These are phyloP conservation scores for Antheraea yamamai DNA, from an alignment of 2,888 invertebrate genomes.

Conservation along the genomic window DNA sequence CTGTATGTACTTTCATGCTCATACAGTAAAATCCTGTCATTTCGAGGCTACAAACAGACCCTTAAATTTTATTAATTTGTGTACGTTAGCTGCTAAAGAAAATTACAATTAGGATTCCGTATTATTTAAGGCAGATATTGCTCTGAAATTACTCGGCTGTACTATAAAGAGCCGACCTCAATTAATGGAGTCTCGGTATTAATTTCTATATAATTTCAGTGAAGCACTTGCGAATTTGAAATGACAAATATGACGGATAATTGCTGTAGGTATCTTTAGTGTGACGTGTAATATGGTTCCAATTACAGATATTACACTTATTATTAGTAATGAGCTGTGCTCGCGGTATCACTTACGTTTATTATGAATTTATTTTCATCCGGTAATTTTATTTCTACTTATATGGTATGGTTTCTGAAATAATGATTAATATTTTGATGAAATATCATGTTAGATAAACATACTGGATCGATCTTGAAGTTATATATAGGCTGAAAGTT, in stretches of 20 bases:
- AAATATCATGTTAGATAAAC: too few species aligned
- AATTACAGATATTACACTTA: neutral
- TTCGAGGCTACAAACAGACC: too few species aligned
- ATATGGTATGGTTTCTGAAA: too few species aligned
- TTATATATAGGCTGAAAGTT: too few species aligned
- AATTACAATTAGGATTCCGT: neutral
- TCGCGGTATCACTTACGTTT: too few species aligned
- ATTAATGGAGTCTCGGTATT: neutral
- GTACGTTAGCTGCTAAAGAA: neutral
- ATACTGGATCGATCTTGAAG: too few species aligned
- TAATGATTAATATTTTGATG: too few species aligned
- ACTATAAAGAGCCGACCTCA: neutral
- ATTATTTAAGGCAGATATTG: neutral
- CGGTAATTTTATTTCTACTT: too few species aligned
- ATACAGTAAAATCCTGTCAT: too few species aligned
- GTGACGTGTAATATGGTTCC: neutral
- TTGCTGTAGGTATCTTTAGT: neutral
- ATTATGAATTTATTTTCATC: too few species aligned
- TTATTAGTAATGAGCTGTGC: neutral
- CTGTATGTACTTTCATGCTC: too few species aligned
- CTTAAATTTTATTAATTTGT: neutral
- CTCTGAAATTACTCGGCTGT: neutral
- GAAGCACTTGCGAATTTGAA: neutral
- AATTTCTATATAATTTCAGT: neutral
- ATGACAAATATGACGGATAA: slow-evolving; percentile 4